These are phyloP conservation scores for Heteronetta atricapilla DNA, from an alignment of 2,113 vertebrate genomes.

Conservation along the genomic window DNA sequence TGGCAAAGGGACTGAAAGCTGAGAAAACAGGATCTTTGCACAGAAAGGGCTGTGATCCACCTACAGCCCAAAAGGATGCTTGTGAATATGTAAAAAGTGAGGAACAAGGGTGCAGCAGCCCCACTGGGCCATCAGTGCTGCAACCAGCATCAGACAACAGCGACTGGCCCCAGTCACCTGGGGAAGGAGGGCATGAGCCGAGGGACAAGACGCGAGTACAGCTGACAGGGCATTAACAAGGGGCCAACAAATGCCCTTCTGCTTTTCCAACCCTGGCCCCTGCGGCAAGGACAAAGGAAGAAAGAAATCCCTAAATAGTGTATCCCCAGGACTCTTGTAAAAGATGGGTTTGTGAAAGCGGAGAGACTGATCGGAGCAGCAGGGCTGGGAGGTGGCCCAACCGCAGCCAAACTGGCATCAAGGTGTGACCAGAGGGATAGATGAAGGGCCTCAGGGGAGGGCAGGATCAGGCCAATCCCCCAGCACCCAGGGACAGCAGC, in stretches of 20 bases:
- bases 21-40: not conserved
- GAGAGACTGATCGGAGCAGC: not conserved
- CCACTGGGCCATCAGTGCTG: not conserved
- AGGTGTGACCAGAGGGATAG: no score
- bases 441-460: no score
- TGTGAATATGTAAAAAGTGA: rapidly evolving
- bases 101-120: no score
- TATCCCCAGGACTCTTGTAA: not conserved
- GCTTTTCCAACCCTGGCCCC: not conserved
- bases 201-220: not conserved
- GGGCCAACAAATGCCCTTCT: not conserved
- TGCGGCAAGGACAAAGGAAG: not conserved
- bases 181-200: not conserved
- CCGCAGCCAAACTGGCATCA: no score
- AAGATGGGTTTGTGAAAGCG: not conserved
- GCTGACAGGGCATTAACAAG: not conserved
- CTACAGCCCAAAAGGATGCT: not conserved
- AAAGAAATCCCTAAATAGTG: not conserved
- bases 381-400: no score
- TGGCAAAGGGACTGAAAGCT: not conserved
- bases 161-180: rapidly evolving
- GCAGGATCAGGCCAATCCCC: no score
- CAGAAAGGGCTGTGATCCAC: not conserved
- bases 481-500: no score
- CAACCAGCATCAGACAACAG: not conserved